Base-by-base conservation (phyloP, 2,888 invertebrate genomes). In the Drosophila parthenogenetica region DNA sequence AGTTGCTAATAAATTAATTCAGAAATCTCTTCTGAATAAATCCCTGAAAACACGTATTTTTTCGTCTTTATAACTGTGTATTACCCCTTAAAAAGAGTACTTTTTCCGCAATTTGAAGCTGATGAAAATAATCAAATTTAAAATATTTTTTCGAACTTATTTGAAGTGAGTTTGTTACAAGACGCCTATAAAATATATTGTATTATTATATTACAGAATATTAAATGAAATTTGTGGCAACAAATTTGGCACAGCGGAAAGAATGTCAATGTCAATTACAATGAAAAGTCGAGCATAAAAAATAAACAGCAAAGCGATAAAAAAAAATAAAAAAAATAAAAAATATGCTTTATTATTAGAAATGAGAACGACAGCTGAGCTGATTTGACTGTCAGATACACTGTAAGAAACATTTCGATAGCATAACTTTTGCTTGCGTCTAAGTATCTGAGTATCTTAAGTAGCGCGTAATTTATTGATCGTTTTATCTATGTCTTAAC, bases 381-480 rank as follows among this genome's bases (percentile, higher is more conserved):
- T 11, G 8, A 48, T 32, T 11, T 5, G n/a, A 35, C 14, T 55
- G 5, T n/a, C 14, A 19, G 10, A 32, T 43, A 54, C 54, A 17
- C 54, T 35, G 8, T n/a, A 32, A 17, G 16, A 29, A 19, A n/a
- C 13, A 35, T 35, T 35, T 35, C 35, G 35, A 35, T 35, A 5
- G 13, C 13, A 13, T 35, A 13, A 35, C 35, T 35, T 35, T 35
- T 8, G 0, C 29, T 8, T 8, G 8, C 5, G 5, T 19, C 19
- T 19, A 19, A n/a, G n/a, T 22, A 5, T 22, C 22, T 22, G 22
- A 29, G 29, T 35, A 51, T 25, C 25, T 39, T 29, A 25, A 40
- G 48, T 39, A 11, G 25, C 19, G 32, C 54, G 22, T 32, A 49
- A 25, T 45, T 61, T 54, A 61, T 61, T 61, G 53, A 54, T 61